Evolutionary conservation across 1,140 invertebrate species (phyloP).

Genomic region (Condylostylus longicornis): DNA sequence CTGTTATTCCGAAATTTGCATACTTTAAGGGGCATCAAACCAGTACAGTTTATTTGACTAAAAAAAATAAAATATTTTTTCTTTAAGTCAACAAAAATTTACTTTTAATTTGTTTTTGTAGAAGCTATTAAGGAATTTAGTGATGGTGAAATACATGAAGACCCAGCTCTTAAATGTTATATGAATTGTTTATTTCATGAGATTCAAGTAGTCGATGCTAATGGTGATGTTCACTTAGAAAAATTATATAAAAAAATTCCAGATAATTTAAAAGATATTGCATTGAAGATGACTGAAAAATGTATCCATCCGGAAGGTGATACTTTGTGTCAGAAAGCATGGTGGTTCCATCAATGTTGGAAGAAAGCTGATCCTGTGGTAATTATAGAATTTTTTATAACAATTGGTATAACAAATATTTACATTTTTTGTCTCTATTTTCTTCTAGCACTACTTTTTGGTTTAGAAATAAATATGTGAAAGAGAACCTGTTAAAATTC

Average conservation of each 20-base stretch:
- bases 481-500: too few species aligned
- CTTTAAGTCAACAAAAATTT: too few species aligned
- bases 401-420: neutral
- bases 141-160: constrained; percentile 21
- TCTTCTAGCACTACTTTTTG: neutral
- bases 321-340: constrained; percentile 23
- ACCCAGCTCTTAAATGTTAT: constrained; percentile 22
- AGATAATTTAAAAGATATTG: constrained; percentile 11
- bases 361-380: constrained; percentile 25
- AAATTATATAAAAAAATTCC: constrained; percentile 16
- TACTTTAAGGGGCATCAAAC: too few species aligned
- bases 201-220: constrained; percentile 21
- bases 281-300: constrained; percentile 17
- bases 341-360: constrained; percentile 29
- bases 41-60: too few species aligned
- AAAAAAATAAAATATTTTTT: too few species aligned
- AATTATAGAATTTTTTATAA: constrained; percentile 1
- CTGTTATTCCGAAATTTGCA: too few species aligned
- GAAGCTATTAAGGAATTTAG: constrained; percentile 27
- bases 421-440: neutral
- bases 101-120: too few species aligned
- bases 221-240: constrained; percentile 24
- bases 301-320: constrained; percentile 23
- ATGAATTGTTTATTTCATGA: constrained; percentile 28
- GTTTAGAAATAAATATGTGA: neutral